Conservation (phyloP, 2,888 invertebrate genomes). For the Lasioglossum calceatum region DNA sequence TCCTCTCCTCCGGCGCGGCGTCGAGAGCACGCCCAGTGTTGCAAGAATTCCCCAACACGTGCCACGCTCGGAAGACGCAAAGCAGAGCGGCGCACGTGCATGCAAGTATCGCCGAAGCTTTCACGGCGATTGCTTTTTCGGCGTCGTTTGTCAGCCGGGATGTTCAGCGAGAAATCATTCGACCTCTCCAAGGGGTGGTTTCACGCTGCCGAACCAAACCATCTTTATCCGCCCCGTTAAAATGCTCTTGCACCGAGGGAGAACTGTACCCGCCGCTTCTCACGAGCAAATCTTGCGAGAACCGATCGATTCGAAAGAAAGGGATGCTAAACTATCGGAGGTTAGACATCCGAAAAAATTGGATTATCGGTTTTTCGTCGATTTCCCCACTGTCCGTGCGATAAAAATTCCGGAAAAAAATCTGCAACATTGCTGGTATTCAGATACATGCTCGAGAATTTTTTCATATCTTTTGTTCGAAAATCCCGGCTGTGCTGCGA, state of each 20-base stretch:
- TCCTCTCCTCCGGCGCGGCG: neutral
- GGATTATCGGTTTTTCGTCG: neutral
- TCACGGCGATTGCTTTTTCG: constrained; percentile 79
- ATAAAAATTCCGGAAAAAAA: neutral
- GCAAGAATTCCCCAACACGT: constrained; percentile 16
- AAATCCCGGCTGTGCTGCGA: neutral
- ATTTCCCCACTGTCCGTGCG: neutral
- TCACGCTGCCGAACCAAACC: constrained; percentile 43
- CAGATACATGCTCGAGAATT: neutral
- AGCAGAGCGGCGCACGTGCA: constrained; percentile 39
- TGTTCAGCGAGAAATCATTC: constrained; percentile 69
- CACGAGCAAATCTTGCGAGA: neutral
- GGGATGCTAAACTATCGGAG: neutral
- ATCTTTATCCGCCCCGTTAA: constrained; percentile 30
- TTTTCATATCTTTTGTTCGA: neutral
- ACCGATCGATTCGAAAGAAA: constrained; percentile 4
- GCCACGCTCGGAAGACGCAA: constrained; percentile 24
- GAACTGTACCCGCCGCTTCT: neutral
- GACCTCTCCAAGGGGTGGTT: constrained; percentile 33
- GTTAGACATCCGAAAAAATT: neutral
- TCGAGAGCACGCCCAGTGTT: constrained; percentile 10
- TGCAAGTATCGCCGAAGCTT: constrained; percentile 67
- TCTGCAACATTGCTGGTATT: neutral
- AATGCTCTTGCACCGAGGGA: constrained; percentile 8
- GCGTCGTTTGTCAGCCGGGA: constrained; percentile 75